Evolutionary conservation across 2,888 invertebrate genomes (phyloP).

Genomic region (Aporophyla nigra): DNA sequence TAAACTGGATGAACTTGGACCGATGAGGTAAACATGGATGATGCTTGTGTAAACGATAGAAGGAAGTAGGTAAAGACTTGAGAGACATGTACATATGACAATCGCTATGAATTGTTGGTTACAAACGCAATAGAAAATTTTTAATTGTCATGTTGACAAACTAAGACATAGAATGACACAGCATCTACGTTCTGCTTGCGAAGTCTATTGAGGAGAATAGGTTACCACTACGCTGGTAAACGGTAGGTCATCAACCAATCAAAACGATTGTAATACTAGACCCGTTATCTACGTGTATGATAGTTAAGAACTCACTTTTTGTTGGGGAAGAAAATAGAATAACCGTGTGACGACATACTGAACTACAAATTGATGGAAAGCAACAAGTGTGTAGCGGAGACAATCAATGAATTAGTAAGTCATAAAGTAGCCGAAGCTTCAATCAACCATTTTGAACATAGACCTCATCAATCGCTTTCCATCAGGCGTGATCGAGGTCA

Average conservation of each 20-base stretch:
- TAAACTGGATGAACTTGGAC: background rate
- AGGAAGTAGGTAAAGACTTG: background rate
- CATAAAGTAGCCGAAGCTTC: background rate
- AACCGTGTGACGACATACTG: conserved; percentile 42
- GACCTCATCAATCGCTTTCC: no score
- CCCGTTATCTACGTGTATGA: conserved; percentile 29
- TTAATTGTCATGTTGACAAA: conserved; percentile 4
- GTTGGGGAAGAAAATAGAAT: conserved; percentile 25
- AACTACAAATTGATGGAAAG: conserved; percentile 24
- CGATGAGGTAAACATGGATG: background rate
- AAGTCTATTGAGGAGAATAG: conserved; percentile 41
- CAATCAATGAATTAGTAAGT: conserved; percentile 8
- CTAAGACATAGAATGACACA: conserved; percentile 30
- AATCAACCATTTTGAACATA: background rate
- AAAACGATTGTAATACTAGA: conserved; percentile 29
- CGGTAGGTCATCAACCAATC: conserved; percentile 48
- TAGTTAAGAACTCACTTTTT: conserved; percentile 25
- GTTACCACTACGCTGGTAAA: conserved; percentile 33
- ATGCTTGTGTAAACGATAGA: background rate
- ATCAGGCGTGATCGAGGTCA: no score
- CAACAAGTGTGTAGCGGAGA: conserved; percentile 1
- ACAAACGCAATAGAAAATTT: background rate
- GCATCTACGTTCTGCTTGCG: conserved; percentile 15
- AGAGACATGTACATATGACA: background rate
- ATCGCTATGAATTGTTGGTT: background rate